Evolutionary conservation across 2,888 invertebrate genomes (phyloP), one percentile per base, ranked within the genome.

Genomic region (Eupithecia tripunctaria): DNA sequence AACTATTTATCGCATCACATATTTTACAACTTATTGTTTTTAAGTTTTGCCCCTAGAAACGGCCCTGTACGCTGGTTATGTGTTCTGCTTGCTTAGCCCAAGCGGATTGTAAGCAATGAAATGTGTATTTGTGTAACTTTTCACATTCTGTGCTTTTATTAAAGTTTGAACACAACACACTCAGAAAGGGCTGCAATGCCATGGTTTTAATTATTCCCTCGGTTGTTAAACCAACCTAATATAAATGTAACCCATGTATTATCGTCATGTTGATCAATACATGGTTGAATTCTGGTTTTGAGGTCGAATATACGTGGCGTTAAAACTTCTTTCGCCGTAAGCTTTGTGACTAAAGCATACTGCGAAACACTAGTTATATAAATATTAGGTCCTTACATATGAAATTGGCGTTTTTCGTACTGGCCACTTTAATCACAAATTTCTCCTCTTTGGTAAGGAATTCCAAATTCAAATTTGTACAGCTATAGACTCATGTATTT

Each of bases 41-140:
- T 27, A 60, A 18, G 1, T 29, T 21, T 2, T 8, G 29, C 43
- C 63, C 64, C 29, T 29, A 21, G 1, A 38, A 41, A 43, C 71
- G 47, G 2, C 72, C 51, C 75, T 68, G 70, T n/a, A 2, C 14
- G 18, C 21, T 69, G 70, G 74, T 75, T 74, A 75, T 62, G 70
- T 66, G 66, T 66, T 67, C 67, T 64, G 75, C 71, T 75, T 51
- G 68, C 72, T 76, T 70, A 67, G 67, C 74, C 75, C 70, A 62
- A 70, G 71, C 72, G 75, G 69, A 69, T 65, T 72, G 72, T 76
- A 74, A 72, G 74, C 75, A 68, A 68, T 41, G 74, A 60, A 74
- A 77, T 74, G 73, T 77, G 76, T 76, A 76, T 79, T 77, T 68
- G 73, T 71, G 47, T 51, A 78, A 77, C 76, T 79, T 76, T 76